These are phyloP conservation scores for Trichopria drosophilae DNA, from an alignment of 2,888 invertebrate species.

Conservation along the genomic window DNA sequence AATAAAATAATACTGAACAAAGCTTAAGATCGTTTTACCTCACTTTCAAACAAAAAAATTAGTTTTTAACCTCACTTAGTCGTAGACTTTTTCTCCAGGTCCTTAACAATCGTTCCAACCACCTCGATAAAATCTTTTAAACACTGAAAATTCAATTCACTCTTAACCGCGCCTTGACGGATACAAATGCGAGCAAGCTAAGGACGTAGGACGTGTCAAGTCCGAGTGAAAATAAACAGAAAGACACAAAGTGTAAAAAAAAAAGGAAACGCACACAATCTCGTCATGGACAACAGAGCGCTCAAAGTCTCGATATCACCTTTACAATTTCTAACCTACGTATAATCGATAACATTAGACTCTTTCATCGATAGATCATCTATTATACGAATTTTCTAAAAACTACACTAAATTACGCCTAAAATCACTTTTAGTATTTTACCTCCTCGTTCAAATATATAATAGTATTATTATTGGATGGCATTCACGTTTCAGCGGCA, in stretches of 20 bases:
- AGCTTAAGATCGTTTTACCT: no score
- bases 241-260: conserved; percentile 27
- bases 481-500: conserved; percentile 36
- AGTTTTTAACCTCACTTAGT: no score
- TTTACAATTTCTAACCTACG: conserved; percentile 39
- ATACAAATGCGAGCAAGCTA: conserved; percentile 3
- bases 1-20: no score
- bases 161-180: no score
- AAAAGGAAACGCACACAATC: conserved; percentile 27
- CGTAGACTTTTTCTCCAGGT: no score
- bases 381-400: conserved; percentile 38
- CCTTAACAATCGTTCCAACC: no score
- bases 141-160: conserved; percentile 12
- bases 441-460: conserved; percentile 11
- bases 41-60: no score
- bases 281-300: conserved; percentile 30
- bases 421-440: conserved; percentile 34
- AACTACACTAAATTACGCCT: conserved; percentile 36
- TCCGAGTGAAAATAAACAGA: conserved; percentile 16
- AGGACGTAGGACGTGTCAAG: conserved; percentile 2
- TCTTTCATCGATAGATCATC: conserved; percentile 31
- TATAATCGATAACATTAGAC: conserved; percentile 41
- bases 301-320: conserved; percentile 33
- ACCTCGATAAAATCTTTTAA: conserved; percentile 9
- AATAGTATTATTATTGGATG: conserved; percentile 39